These are phyloP conservation scores for Aricia agestis DNA, from an alignment of 1,140 invertebrate species.

Conservation along the genomic window DNA sequence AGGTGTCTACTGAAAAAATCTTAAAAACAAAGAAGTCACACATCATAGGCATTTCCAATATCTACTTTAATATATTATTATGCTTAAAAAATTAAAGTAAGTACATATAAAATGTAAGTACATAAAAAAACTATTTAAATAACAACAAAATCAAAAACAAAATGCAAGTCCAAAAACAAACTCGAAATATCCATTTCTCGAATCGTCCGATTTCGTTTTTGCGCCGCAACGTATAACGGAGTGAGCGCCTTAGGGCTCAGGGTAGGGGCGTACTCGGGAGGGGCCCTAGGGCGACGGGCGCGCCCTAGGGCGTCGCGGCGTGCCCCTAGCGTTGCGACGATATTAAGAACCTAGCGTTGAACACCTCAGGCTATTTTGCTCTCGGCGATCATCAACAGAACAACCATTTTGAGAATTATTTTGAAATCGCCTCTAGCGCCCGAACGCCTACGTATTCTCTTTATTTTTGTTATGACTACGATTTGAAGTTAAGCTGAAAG, in stretches of 20 bases:
- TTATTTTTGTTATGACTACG: constrained; percentile 18
- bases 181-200: background rate
- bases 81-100: no score
- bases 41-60: no score
- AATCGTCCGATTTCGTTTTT: background rate
- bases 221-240: constrained; percentile 7
- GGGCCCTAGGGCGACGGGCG: constrained; percentile 5
- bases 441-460: constrained; percentile 11
- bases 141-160: background rate
- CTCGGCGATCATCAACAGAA: constrained; percentile 52
- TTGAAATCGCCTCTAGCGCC: constrained; percentile 43
- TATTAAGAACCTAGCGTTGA: constrained; percentile 51
- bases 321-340: constrained; percentile 29
- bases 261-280: constrained; percentile 17
- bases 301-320: constrained; percentile 28
- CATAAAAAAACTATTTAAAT: no score
- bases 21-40: no score
- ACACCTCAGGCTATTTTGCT: constrained; percentile 39
- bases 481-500: background rate
- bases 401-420: constrained; percentile 65
- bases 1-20: no score
- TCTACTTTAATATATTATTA: no score
- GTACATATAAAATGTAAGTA: no score
- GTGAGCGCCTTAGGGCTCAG: constrained; percentile 12
- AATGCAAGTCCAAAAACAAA: background rate